Evolutionary conservation across 2,888 invertebrate genomes (phyloP).

Genomic region (Gymnoscelis rufifasciata): DNA sequence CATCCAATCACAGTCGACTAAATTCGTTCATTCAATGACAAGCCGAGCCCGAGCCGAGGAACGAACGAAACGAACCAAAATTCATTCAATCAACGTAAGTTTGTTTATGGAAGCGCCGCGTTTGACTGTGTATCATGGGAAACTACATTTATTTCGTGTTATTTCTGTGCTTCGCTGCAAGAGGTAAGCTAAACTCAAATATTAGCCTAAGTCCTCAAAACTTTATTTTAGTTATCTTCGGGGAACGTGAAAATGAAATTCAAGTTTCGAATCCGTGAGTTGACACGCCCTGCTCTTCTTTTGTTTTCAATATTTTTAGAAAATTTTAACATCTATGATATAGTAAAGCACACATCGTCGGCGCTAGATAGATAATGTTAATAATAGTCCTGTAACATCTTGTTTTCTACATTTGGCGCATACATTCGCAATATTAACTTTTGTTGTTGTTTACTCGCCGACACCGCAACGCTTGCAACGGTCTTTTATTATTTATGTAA

Average conservation of each 20-base stretch:
- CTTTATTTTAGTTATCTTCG: too few species aligned
- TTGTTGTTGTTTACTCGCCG: too few species aligned
- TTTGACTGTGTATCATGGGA: constrained; percentile 42
- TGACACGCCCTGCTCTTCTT: constrained; percentile 19
- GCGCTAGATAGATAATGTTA: too few species aligned
- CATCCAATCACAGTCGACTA: too few species aligned
- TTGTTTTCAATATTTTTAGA: constrained; percentile 5
- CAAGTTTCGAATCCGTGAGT: constrained; percentile 7
- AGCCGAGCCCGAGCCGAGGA: background rate
- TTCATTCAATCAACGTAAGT: background rate
- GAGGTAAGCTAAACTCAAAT: constrained; percentile 46
- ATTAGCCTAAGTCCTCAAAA: background rate
- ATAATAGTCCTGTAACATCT: too few species aligned
- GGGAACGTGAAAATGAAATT: background rate
- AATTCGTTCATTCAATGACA: too few species aligned
- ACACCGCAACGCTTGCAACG: too few species aligned
- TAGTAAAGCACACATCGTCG: too few species aligned
- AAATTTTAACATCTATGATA: background rate
- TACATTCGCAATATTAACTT: too few species aligned
- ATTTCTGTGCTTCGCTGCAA: constrained; percentile 38
- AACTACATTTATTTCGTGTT: constrained; percentile 41
- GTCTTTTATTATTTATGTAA: too few species aligned
- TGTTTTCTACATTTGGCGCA: too few species aligned
- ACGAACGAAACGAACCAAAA: background rate
- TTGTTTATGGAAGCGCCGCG: background rate